Base-by-base conservation (phyloP, 1,140 invertebrate genomes). In the Aphaenogaster rudis region DNA sequence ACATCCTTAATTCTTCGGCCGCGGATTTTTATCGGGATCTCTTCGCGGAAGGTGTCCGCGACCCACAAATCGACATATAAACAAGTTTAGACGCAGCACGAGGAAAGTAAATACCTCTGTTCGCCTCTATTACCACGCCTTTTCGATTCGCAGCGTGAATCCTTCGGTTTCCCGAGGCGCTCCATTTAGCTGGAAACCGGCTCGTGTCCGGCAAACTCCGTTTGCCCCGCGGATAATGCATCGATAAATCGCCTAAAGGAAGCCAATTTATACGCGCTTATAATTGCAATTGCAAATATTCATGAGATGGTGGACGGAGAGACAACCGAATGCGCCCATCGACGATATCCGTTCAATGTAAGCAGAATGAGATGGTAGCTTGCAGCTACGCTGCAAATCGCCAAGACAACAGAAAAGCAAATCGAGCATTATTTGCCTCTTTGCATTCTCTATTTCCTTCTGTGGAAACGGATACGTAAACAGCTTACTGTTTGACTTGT, bases 61-160 rank as follows among this genome's bases (percentile, higher is more conserved):
- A 79, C 48, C 82, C 52, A 72, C 36, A 66, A 86, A 79, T 66
- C 48, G 50, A 72, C 45, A 28, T 72, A 71, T 72, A 71, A 74
- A 86, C 66, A 66, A 86, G 74, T 86, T 86, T 64, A 86, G 66
- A 64, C 74, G n/a, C 82, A 61, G 64, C 42, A 36, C 63, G 82
- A 63, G 28, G 57, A 88, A 88, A 88, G 87, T 88, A 88, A 88
- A 79, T 88, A 86, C 50, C 82, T 50, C 57, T 86, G 74, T 88
- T 88, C 66, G 59, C 39, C 33, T 66, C 57, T 64, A 72, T 86
- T 86, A 61, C 48, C 42, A 74, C 13, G 28, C 39, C 36, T 50
- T 72, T 77, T 79, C 45, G 82, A 86, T 85, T 69, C 86, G 42
- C 87, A 79, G 66, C 64, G 63, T 86, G 82, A 86, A 59, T 28